A percentile compares a stretch with the other conserved stretches of the same genome.
These are phyloP conservation scores for Dendroctonus ponderosae DNA, from an alignment of 1,140 invertebrate species.

Conservation along the genomic window DNA sequence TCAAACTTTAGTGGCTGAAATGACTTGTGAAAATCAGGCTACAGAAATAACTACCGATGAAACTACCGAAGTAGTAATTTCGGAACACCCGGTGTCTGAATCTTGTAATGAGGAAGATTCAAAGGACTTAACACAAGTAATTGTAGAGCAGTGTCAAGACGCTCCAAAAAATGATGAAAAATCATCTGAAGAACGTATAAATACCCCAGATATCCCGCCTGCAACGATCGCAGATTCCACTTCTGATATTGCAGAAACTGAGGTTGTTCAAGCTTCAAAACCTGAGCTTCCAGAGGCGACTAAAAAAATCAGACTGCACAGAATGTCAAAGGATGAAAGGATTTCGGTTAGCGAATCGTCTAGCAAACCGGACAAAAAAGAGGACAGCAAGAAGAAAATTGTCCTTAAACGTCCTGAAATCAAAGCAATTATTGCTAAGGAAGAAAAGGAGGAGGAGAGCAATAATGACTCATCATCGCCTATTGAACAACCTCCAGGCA, in stretches of 20 bases:
- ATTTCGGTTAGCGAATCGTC: too few relatives aligned
- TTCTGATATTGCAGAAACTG: too few relatives aligned
- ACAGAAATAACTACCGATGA: conserved; percentile 19
- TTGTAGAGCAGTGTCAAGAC: neutral
- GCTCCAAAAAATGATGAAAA: too few relatives aligned
- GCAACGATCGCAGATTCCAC: too few relatives aligned
- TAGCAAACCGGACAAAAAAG: neutral
- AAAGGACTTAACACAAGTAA: conserved; percentile 1
- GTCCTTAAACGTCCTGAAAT: conserved; percentile 13
- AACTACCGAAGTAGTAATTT: conserved; percentile 8
- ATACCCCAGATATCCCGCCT: too few relatives aligned
- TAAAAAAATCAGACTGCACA: too few relatives aligned
- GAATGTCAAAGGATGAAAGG: too few relatives aligned
- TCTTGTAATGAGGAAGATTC: neutral
- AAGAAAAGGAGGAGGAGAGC: conserved; percentile 17
- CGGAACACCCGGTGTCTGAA: conserved; percentile 7
- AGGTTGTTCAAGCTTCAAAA: too few relatives aligned
- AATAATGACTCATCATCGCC: neutral
- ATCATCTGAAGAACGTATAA: too few relatives aligned
- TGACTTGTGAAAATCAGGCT: conserved; percentile 15
- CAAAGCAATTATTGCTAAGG: neutral
- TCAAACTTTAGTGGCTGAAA: conserved; percentile 20
- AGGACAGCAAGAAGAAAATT: conserved; percentile 17
- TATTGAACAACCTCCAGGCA: conserved; percentile 17
- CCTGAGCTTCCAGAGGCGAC: too few relatives aligned